Evolutionary conservation across 2,888 invertebrate species (phyloP), one percentile per base, ranked within the genome.

Genomic region (Pediacus dermestoides): DNA sequence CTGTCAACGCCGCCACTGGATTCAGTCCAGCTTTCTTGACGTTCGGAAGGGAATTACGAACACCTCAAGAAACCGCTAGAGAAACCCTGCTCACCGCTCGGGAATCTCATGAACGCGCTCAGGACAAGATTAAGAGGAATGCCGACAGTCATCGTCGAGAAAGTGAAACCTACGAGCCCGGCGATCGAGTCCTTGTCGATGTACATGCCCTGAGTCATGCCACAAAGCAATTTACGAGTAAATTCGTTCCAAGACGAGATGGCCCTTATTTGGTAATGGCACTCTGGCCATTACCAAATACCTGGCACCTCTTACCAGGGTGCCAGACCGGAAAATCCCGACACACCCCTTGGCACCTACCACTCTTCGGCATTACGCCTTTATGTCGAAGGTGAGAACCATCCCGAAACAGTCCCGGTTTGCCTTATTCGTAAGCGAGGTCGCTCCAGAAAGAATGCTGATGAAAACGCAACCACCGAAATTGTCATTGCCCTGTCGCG

Each of bases 1-100:
- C 27, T 7, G 27, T 26, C n/a, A 26, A 9, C 9, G 27, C 27
- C n/a, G 27, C 27, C 9, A 28, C 28, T 13, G 28, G 28, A 2
- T 28, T 10, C 13, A 28, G 28, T 28, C 28, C 28, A n/a, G 28
- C 3, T 3, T 28, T 12, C 13, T 13, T 28, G 7, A 28, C 2
- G 3, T 28, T 28, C 12, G 10, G n/a, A n/a, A n/a, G n/a, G n/a
- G n/a, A n/a, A n/a, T n/a, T n/a, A n/a, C n/a, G n/a, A n/a, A n/a
- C n/a, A n/a, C n/a, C n/a, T n/a, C n/a, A n/a, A n/a, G n/a, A n/a
- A n/a, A n/a, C n/a, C n/a, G n/a, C n/a, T n/a, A n/a, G n/a, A n/a
- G n/a, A n/a, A n/a, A n/a, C n/a, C n/a, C n/a, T n/a, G n/a, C n/a
- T n/a, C n/a, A n/a, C n/a, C n/a, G n/a, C 21, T 18, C 21, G 6